Conservation (phyloP, 2,113 vertebrate genomes). For the Lophotis ruficrista region DNA sequence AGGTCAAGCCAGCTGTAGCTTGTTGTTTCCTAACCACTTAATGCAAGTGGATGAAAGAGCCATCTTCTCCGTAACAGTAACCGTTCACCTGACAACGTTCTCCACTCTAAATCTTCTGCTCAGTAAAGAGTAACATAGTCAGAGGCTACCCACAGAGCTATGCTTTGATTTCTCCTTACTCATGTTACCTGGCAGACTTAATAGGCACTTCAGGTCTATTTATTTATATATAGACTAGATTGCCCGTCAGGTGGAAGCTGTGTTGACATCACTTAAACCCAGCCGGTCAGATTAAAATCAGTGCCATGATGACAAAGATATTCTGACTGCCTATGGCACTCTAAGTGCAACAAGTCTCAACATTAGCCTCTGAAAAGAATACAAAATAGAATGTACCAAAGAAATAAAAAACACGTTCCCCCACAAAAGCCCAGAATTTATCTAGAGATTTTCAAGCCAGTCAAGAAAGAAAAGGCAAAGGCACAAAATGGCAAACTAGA, state of each 20-base stretch:
- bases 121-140: not conserved
- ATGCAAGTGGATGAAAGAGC: not conserved
- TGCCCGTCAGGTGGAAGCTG: not conserved
- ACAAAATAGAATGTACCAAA: not conserved
- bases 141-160: not conserved
- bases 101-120: not conserved
- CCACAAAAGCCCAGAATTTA: not conserved
- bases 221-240: not conserved
- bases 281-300: not conserved
- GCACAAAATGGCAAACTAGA: constrained; percentile 29
- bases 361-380: not conserved
- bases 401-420: not conserved
- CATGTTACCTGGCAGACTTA: not conserved
- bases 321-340: not conserved
- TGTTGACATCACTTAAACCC: constrained; percentile 5
- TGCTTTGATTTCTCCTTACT: not conserved
- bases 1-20: not conserved
- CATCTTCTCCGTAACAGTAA: not conserved
- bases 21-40: not conserved
- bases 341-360: not conserved
- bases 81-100: not conserved
- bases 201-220: not conserved
- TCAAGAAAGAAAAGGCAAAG: constrained; percentile 8
- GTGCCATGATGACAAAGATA: not conserved
- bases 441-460: not conserved